A percentile compares a stretch with the other conserved stretches of the same genome.
phyloP scores from a whole-genome alignment of 2,888 invertebrate genomes.

The Cryptosula pallasiana region DNA sequence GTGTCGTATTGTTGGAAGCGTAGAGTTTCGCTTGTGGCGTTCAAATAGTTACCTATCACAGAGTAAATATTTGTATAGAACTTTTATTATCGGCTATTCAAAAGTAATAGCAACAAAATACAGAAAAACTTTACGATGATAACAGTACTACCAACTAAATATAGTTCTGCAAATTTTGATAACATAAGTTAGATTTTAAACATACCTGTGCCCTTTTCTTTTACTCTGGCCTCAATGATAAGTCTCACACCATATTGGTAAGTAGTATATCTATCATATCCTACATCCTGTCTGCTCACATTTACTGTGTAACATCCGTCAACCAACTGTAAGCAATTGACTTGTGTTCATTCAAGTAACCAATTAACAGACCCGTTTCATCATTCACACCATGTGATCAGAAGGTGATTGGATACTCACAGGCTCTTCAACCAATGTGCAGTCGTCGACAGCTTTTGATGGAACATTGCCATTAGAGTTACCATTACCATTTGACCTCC shows the following conservation, averaged over 20 bases:
- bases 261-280: background rate
- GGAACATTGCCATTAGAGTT: background rate
- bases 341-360: too few species aligned
- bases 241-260: background rate
- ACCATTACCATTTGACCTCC: background rate
- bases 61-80: too few species aligned
- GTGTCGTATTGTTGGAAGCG: background rate
- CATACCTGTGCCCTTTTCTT: constrained; percentile 18
- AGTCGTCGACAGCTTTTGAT: background rate
- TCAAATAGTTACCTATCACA: background rate
- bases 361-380: too few species aligned
- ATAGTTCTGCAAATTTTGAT: too few species aligned
- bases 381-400: too few species aligned
- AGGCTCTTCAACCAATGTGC: background rate
- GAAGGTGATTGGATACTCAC: background rate
- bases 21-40: background rate
- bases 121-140: too few species aligned
- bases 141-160: too few species aligned
- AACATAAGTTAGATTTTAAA: too few species aligned
- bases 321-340: background rate
- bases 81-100: too few species aligned
- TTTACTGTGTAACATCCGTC: constrained; percentile 10
- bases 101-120: too few species aligned
- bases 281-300: constrained; percentile 11
- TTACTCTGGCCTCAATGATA: background rate